Evolutionary conservation across 1,140 invertebrate species (phyloP).

Genomic region (Zaprionus capensis): DNA sequence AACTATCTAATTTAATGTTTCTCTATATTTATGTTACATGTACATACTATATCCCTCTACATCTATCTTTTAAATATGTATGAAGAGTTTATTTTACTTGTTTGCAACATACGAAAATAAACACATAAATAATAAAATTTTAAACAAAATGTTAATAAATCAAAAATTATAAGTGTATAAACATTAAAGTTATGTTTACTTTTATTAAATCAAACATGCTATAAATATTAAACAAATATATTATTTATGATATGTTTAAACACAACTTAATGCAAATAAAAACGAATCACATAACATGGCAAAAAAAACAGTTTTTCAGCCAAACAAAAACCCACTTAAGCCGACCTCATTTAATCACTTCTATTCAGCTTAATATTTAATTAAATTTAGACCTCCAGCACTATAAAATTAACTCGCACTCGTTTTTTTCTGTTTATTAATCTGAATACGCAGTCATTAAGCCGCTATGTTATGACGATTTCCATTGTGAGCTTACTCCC

Average conservation of each 20-base stretch:
- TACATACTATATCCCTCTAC: too few relatives aligned
- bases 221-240: neutral
- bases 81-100: too few relatives aligned
- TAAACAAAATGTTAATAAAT: neutral
- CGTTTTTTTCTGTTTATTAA: neutral
- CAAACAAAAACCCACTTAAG: conserved; percentile 22
- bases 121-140: too few relatives aligned
- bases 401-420: neutral
- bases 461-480: neutral
- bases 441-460: neutral
- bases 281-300: neutral
- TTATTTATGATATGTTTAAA: neutral
- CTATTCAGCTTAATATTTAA: conserved; percentile 33
- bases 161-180: neutral
- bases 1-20: too few relatives aligned
- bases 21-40: too few relatives aligned
- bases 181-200: too few relatives aligned
- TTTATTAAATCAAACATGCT: too few relatives aligned
- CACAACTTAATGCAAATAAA: conserved; percentile 2
- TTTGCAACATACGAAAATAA: too few relatives aligned
- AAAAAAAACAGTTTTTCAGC: neutral
- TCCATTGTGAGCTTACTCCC: neutral
- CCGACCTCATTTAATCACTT: conserved; percentile 21
- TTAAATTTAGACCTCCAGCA: conserved; percentile 14
- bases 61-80: too few relatives aligned